phyloP scores from a whole-genome alignment of 92 coral and sea anemone species.

The Phenganax subtilis region DNA sequence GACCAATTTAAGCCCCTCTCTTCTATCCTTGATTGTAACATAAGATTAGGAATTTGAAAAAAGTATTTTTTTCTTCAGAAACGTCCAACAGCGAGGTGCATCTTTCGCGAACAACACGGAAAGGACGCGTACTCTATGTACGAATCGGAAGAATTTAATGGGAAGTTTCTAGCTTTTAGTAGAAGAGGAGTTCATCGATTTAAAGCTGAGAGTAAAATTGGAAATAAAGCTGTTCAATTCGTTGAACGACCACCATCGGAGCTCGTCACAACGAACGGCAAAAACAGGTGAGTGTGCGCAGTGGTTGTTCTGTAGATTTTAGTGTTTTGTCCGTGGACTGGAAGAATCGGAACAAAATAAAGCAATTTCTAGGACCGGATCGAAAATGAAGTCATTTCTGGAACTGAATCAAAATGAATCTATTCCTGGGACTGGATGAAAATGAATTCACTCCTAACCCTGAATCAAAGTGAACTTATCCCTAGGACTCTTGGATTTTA shows the following conservation, averaged over 20 bases:
- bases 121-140: slow-evolving; percentile 79
- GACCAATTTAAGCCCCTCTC: too few relatives aligned
- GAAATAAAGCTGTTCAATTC: slow-evolving; percentile 80
- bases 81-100: slow-evolving; percentile 47
- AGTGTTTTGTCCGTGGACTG: neutral
- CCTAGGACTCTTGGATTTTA: too few relatives aligned
- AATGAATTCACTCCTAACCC: too few relatives aligned
- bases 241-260: slow-evolving; percentile 67
- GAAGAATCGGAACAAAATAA: neutral
- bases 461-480: too few relatives aligned
- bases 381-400: too few relatives aligned
- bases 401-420: too few relatives aligned
- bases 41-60: neutral
- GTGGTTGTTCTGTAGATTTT: neutral
- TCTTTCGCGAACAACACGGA: slow-evolving; percentile 71
- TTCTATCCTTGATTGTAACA: neutral
- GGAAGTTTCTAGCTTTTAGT: slow-evolving; percentile 68
- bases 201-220: slow-evolving; percentile 16
- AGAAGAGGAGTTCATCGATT: slow-evolving; percentile 53
- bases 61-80: neutral
- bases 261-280: neutral
- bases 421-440: too few relatives aligned
- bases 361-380: too few relatives aligned
- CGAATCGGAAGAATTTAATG: slow-evolving; percentile 60
- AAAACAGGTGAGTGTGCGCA: slow-evolving; percentile 6